Evolutionary conservation across 2,113 vertebrate species (phyloP).

Genomic region (Morone saxatilis): DNA sequence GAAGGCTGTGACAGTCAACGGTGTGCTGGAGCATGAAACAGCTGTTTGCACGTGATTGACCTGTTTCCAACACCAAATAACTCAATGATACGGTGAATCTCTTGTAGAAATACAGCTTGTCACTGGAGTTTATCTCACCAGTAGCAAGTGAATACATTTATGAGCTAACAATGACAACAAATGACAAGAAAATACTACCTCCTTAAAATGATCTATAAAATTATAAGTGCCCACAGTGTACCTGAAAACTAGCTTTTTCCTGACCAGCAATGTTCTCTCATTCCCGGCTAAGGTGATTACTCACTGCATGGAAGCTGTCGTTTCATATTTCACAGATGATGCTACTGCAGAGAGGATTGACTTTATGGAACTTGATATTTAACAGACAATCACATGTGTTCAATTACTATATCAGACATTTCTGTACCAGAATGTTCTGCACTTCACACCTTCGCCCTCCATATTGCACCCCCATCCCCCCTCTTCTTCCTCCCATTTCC

Average conservation of each 20-base stretch:
- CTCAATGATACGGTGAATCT: conserved; percentile 79
- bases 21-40: conserved; percentile 77
- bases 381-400: conserved; percentile 77
- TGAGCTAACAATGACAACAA: conserved; percentile 7
- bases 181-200: neutral
- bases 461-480: neutral
- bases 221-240: conserved; percentile 20
- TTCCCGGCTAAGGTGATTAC: conserved; percentile 44
- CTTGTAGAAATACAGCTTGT: conserved; percentile 79
- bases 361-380: conserved; percentile 75
- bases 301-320: conserved; percentile 47
- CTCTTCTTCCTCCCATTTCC: conserved; percentile 51
- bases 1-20: conserved; percentile 77
- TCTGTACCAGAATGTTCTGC: conserved; percentile 60
- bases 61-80: conserved; percentile 82
- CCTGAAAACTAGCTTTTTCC: conserved; percentile 41
- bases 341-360: conserved; percentile 64
- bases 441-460: conserved; percentile 51
- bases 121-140: conserved; percentile 56
- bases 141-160: conserved; percentile 71
- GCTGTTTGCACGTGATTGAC: conserved; percentile 80
- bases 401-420: conserved; percentile 65
- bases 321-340: conserved; percentile 72
- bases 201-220: neutral
- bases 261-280: conserved; percentile 31